phyloP scores from a whole-genome alignment of 2,888 invertebrate genomes.

The Heliconius charithonia region DNA sequence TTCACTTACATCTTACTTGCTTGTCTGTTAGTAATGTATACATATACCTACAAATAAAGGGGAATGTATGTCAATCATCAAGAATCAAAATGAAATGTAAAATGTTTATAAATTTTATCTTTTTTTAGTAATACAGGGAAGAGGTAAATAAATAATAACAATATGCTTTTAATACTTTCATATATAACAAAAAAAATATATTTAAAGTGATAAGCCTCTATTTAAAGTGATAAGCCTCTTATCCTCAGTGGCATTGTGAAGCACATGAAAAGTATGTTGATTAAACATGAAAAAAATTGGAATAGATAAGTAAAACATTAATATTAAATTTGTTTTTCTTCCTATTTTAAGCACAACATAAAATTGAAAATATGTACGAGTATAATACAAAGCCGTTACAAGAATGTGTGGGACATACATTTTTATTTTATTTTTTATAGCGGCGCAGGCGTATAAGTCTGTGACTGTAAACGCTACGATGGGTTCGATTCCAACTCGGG shows the following conservation, averaged over 20 bases:
- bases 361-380: neutral
- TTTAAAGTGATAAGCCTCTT: too few relatives aligned
- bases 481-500: too few relatives aligned
- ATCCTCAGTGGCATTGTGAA: too few relatives aligned
- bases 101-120: neutral
- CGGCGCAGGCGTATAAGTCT: too few relatives aligned
- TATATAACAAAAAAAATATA: neutral
- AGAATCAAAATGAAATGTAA: neutral
- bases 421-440: neutral
- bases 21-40: neutral
- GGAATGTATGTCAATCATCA: neutral
- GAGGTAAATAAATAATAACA: neutral
- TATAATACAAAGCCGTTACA: neutral
- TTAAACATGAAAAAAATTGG: too few relatives aligned
- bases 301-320: neutral
- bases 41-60: neutral
- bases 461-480: too few relatives aligned
- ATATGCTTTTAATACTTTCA: neutral
- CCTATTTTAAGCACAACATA: neutral
- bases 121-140: neutral
- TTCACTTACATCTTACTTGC: conserved; percentile 20
- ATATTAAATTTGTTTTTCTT: neutral
- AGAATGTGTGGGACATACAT: neutral
- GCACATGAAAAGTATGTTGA: too few relatives aligned
- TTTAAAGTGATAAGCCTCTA: neutral